These are phyloP conservation scores for Macrotrachela quadricornifera DNA, from an alignment of 1,140 invertebrate species.

Conservation along the genomic window DNA sequence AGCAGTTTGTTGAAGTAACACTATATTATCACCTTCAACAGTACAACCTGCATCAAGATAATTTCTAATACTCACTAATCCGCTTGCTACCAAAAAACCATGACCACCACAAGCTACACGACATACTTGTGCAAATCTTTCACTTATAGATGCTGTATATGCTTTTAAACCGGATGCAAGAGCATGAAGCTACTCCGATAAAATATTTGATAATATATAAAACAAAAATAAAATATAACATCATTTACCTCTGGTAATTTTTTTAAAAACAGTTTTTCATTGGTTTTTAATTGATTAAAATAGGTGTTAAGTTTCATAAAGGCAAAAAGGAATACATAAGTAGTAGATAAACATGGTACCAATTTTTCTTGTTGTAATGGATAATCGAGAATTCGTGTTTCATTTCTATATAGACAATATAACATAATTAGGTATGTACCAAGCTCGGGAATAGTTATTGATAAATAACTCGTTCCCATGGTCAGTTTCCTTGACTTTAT, in stretches of 20 bases:
- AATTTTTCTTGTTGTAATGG: conserved; percentile 74
- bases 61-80: conserved; percentile 57
- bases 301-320: conserved; percentile 35
- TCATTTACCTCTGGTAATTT: too few relatives aligned
- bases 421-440: too few relatives aligned
- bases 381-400: conserved; percentile 72
- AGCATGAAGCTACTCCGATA: conserved; percentile 43
- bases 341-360: conserved; percentile 53
- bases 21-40: conserved; percentile 83
- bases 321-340: conserved; percentile 49
- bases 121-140: conserved; percentile 48
- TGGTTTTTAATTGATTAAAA: conserved; percentile 20
- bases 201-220: not conserved
- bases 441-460: too few relatives aligned
- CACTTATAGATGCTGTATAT: conserved; percentile 49
- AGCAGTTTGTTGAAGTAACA: conserved; percentile 65
- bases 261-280: too few relatives aligned
- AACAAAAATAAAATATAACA: too few relatives aligned
- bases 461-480: too few relatives aligned
- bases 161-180: conserved; percentile 71
- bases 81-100: conserved; percentile 64
- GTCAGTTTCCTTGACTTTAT: too few relatives aligned
- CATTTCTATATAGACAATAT: conserved; percentile 43
- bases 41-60: conserved; percentile 60
- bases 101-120: conserved; percentile 72